Percentiles rank a stretch among this genome's conserved stretches.
Conservation (phyloP, 2,888 invertebrate genomes). For the Cheilosia urbana region DNA sequence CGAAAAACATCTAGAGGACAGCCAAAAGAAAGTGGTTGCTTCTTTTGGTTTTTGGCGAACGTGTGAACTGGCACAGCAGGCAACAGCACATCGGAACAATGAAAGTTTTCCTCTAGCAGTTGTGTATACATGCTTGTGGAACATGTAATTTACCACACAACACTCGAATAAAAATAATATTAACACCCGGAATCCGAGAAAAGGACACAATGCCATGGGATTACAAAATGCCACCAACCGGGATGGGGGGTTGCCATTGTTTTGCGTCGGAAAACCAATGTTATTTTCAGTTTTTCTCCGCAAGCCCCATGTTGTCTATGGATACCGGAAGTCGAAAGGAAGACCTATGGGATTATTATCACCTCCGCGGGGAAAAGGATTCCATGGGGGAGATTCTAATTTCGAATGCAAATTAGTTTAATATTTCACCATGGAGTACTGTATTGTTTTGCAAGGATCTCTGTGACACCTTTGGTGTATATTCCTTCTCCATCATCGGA, state of each 20-base stretch:
- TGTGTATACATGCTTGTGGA: conserved; percentile 40
- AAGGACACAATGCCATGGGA: conserved; percentile 69
- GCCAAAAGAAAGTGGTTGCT: conserved; percentile 53
- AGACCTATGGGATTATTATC: conserved; percentile 29
- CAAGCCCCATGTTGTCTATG: conserved; percentile 14
- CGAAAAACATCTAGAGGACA: conserved; percentile 35
- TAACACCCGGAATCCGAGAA: conserved; percentile 66
- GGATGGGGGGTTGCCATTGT: conserved; percentile 40
- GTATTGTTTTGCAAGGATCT: conserved; percentile 57
- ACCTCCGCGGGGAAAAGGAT: conserved; percentile 32
- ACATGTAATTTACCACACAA: conserved; percentile 71
- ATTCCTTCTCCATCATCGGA: not conserved
- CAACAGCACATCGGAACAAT: conserved; percentile 25
- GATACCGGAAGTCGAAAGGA: conserved; percentile 46
- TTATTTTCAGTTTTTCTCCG: conserved; percentile 57
- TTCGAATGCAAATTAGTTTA: conserved; percentile 71
- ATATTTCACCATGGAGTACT: conserved; percentile 58
- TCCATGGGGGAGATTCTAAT: conserved; percentile 25
- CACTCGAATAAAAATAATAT: conserved; percentile 71
- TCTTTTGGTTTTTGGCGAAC: conserved; percentile 51
- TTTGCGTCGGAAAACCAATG: conserved; percentile 68
- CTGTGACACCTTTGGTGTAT: conserved; percentile 11
- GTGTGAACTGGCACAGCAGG: conserved; percentile 69
- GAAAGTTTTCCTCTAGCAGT: conserved; percentile 12
- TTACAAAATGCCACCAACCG: conserved; percentile 61